Conservation (phyloP, 2,888 invertebrate genomes). For the Pogonocherus hispidulus region DNA sequence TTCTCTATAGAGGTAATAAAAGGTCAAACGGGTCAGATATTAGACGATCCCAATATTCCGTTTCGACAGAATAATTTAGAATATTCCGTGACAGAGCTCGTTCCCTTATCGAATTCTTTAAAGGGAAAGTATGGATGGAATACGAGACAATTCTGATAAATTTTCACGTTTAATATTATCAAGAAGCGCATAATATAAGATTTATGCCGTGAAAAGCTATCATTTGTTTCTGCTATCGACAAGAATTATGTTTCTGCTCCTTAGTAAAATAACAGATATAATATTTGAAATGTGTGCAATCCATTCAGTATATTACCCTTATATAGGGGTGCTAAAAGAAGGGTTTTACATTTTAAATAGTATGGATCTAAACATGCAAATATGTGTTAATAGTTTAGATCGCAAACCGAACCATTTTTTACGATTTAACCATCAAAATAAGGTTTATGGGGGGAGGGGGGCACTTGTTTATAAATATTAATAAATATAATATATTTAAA, state of each 20-base stretch:
- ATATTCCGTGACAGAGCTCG: background rate
- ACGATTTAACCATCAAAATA: no score
- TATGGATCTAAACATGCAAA: no score
- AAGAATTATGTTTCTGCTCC: constrained; percentile 1
- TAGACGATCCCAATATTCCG: background rate
- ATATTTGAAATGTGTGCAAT: background rate
- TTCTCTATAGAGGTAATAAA: no score
- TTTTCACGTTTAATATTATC: constrained; percentile 3
- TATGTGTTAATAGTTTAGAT: no score
- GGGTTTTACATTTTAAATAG: no score
- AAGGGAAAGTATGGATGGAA: constrained; percentile 1
- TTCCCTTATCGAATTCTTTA: constrained; percentile 4
- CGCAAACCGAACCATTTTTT: no score
- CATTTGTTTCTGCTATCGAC: background rate
- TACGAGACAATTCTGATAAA: constrained; percentile 6
- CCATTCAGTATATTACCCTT: background rate
- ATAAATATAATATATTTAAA: no score
- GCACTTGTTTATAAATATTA: no score
- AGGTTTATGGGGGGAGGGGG: no score
- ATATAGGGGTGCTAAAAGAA: no score
- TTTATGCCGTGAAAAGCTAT: constrained; percentile 3
- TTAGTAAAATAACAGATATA: constrained; percentile 4
- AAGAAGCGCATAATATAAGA: background rate
- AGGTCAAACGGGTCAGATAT: background rate
- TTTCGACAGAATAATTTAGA: background rate